Conservation (phyloP, 64 coral and sea anemone genomes). For the Montipora efflorescens region DNA sequence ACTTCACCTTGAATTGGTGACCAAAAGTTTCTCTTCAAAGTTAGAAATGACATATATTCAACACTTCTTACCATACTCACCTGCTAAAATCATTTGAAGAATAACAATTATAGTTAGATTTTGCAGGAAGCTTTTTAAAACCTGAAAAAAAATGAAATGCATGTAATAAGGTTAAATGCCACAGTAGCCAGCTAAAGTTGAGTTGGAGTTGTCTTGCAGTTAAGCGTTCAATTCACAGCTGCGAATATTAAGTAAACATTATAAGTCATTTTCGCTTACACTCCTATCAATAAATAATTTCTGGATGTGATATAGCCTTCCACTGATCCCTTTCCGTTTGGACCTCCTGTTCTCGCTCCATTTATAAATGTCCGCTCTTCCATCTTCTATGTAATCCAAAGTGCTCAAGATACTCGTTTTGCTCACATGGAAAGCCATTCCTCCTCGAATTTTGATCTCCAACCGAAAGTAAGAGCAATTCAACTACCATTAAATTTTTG, state of each 20-base stretch:
- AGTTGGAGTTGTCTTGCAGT: background rate
- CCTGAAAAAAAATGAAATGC: constrained; percentile 50
- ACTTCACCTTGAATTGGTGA: no score
- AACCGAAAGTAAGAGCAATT: background rate
- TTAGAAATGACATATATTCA: no score
- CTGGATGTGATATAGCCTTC: constrained; percentile 73
- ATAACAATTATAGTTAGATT: constrained; percentile 81
- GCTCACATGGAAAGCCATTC: constrained; percentile 41
- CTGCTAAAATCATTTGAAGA: constrained; percentile 81
- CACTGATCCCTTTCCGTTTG: constrained; percentile 74
- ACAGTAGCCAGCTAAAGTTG: background rate
- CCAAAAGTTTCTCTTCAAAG: no score
- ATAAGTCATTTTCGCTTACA: constrained; percentile 45
- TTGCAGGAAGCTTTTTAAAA: constrained; percentile 86
- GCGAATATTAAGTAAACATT: no score
- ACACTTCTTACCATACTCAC: constrained; percentile 36
- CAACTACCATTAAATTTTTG: background rate
- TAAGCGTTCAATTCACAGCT: background rate
- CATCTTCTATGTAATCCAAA: constrained; percentile 87
- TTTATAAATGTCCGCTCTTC: constrained; percentile 82
- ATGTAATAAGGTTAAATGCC: background rate
- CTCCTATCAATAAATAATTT: constrained; percentile 93
- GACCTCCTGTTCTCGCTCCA: constrained; percentile 77
- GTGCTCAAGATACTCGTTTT: constrained; percentile 81
- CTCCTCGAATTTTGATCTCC: background rate